Evolutionary conservation across 1,140 invertebrate genomes (phyloP).

Genomic region (Acyrthosiphon pisum): DNA sequence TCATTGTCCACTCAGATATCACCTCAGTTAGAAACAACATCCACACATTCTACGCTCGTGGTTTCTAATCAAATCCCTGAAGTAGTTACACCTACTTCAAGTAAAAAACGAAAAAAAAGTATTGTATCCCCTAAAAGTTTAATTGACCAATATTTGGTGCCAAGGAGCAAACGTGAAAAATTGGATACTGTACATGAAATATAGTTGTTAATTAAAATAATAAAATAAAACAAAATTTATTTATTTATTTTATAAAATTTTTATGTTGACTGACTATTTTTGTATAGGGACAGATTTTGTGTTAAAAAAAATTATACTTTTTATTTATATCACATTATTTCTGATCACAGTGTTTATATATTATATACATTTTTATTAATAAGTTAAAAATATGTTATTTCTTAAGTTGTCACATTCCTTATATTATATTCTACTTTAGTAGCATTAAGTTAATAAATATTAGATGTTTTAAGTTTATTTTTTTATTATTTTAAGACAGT

Average conservation of each 20-base stretch:
- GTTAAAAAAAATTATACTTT: not conserved
- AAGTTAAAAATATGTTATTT: not conserved
- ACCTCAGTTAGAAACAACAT: not conserved
- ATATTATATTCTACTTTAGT: not conserved
- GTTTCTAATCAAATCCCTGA: not conserved
- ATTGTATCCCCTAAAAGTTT: not conserved
- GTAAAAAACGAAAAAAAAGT: slow-evolving; percentile 14
- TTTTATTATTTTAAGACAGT: not conserved
- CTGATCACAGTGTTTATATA: not conserved
- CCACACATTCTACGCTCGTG: not conserved
- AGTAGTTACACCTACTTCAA: not conserved
- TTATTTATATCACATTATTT: not conserved
- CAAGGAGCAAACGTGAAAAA: not conserved
- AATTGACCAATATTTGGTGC: not conserved
- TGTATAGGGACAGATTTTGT: not conserved
- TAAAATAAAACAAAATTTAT: no score
- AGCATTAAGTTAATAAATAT: no score
- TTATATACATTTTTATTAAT: not conserved
- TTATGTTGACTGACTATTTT: not conserved
- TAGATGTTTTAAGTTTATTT: not conserved
- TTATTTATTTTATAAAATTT: no score
- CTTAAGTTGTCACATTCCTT: not conserved
- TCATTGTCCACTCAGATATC: not conserved
- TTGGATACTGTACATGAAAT: not conserved
- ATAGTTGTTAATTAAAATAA: not conserved